These are phyloP conservation scores for Cliona cf. orientalis DNA, from an alignment of 37 sponge, comb jelly and placozoan genomes.

Conservation along the genomic window DNA sequence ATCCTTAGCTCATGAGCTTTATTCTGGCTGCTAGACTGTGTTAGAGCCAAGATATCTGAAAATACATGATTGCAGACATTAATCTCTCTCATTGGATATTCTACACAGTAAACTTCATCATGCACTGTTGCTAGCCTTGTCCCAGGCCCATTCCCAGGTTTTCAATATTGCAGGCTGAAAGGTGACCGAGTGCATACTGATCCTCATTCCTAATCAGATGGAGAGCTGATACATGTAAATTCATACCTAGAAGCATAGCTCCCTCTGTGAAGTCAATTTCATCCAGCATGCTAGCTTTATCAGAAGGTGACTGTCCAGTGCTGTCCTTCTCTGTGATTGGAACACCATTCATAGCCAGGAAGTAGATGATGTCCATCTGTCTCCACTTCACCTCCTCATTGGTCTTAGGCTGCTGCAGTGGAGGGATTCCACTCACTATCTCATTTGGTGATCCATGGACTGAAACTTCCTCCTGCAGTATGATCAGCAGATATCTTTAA, in stretches of 20 bases:
- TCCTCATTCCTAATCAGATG: neutral
- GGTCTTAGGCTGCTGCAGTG: neutral
- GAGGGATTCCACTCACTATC: neutral
- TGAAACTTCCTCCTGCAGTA: neutral
- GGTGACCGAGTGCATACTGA: neutral
- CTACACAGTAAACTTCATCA: too few species aligned
- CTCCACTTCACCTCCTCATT: neutral
- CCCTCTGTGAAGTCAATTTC: slow-evolving; percentile 44
- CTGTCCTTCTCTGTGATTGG: slow-evolving; percentile 6
- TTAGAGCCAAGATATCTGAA: slow-evolving; percentile 1
- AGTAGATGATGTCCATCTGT: slow-evolving; percentile 53
- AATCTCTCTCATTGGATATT: too few species aligned
- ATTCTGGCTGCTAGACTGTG: neutral
- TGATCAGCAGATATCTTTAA: too few species aligned
- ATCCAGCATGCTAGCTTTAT: slow-evolving; percentile 2
- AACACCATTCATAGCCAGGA: neutral
- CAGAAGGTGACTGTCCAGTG: slow-evolving; percentile 21
- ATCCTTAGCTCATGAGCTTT: neutral
- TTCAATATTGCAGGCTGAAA: too few species aligned
- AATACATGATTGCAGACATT: neutral
- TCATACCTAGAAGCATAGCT: slow-evolving; percentile 50
- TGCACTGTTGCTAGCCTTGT: too few species aligned
- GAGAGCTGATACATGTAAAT: neutral
- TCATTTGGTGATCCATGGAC: neutral
- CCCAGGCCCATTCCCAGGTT: too few species aligned